These are phyloP conservation scores for Oasisia sp. DNA, from an alignment of 2,888 invertebrate genomes.

Conservation along the genomic window DNA sequence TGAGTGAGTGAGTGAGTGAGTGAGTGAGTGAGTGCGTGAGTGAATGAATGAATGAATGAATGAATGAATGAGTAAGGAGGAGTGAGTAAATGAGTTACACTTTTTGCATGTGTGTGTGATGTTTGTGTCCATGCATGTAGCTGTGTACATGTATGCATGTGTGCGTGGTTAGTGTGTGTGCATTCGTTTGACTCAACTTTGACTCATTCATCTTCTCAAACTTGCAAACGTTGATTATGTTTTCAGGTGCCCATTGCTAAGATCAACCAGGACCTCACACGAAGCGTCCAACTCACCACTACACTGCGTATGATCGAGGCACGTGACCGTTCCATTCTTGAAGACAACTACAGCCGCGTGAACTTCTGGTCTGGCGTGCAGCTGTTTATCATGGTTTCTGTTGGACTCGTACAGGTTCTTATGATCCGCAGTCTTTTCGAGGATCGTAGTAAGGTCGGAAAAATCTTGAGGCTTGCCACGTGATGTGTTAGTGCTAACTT, in stretches of 20 bases:
- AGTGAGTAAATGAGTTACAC: too few species aligned
- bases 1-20: too few species aligned
- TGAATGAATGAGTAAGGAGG: too few species aligned
- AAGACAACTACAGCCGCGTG: conserved; percentile 83
- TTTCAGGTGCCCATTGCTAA: conserved; percentile 73
- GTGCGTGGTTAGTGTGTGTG: too few species aligned
- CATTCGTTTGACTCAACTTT: too few species aligned
- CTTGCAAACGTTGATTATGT: background rate
- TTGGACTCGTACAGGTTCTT: conserved; percentile 71
- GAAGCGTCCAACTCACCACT: conserved; percentile 61
- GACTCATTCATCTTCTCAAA: too few species aligned
- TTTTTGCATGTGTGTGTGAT: too few species aligned
- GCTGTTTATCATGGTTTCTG: conserved; percentile 77
- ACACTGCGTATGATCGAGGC: conserved; percentile 79
- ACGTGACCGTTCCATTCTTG: conserved; percentile 83
- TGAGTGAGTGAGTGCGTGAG: too few species aligned
- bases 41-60: too few species aligned
- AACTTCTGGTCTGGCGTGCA: conserved; percentile 78
- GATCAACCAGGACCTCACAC: conserved; percentile 68
- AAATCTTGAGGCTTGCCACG: background rate
- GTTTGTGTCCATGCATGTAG: too few species aligned
- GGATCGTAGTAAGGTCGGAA: conserved; percentile 25
- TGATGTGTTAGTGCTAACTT: background rate
- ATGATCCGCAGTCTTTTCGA: conserved; percentile 41
- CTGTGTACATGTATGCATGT: too few species aligned